Percentiles rank a stretch among this genome's conserved stretches.
These are phyloP conservation scores for Drosophila engyochracea DNA, from an alignment of 2,888 invertebrate species.

Conservation along the genomic window DNA sequence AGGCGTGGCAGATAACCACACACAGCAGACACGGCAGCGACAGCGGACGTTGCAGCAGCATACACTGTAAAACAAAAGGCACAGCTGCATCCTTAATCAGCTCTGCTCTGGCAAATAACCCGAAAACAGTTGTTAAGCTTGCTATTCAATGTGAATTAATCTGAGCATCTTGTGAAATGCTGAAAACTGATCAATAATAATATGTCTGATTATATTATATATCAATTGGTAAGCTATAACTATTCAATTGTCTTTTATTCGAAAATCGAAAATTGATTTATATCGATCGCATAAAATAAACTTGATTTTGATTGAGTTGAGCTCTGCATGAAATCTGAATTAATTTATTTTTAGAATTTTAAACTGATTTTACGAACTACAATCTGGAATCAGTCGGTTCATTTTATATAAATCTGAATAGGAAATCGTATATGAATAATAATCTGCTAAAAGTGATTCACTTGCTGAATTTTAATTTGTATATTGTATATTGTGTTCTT, in stretches of 20 bases:
- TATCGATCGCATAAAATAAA: background rate
- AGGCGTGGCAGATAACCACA: constrained; percentile 61
- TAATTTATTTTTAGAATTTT: background rate
- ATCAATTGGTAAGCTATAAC: background rate
- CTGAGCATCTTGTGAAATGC: background rate
- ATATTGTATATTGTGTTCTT: too few species aligned
- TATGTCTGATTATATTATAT: background rate
- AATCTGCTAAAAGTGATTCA: background rate
- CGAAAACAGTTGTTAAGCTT: background rate
- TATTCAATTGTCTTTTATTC: background rate
- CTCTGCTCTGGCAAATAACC: background rate
- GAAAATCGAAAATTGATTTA: background rate
- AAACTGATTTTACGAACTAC: fast-evolving
- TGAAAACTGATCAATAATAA: background rate
- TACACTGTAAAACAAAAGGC: background rate
- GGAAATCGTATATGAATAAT: background rate
- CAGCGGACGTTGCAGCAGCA: background rate
- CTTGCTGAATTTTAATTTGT: too few species aligned
- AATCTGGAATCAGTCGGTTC: fast-evolving
- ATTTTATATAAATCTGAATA: background rate
- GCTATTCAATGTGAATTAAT: too few species aligned
- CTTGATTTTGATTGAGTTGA: background rate
- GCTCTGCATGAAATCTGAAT: background rate
- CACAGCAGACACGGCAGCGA: constrained; percentile 9
- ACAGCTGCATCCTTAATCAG: background rate